Evolutionary conservation across 2,888 invertebrate genomes (phyloP).

Genomic region (Cataglyphis albicans): DNA sequence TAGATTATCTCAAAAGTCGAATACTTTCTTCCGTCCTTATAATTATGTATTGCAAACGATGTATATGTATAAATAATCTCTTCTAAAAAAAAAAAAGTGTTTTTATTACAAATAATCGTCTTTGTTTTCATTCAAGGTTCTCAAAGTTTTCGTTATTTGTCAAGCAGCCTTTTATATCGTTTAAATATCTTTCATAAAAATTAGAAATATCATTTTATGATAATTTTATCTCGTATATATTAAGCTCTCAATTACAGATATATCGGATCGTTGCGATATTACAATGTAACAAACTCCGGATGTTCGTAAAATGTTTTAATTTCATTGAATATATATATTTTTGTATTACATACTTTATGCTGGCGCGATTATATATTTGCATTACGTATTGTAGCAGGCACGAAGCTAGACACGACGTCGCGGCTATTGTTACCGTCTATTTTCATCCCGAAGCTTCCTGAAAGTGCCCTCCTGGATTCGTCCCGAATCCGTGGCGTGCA

Average conservation of each 20-base stretch:
- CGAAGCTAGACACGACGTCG: slow-evolving; percentile 50
- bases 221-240: neutral
- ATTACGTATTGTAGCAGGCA: slow-evolving; percentile 13
- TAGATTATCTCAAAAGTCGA: slow-evolving; percentile 18
- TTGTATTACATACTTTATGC: slow-evolving; percentile 2
- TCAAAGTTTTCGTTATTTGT: neutral
- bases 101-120: neutral
- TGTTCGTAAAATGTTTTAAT: neutral
- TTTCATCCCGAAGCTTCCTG: slow-evolving; percentile 71
- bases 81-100: neutral
- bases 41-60: neutral
- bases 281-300: neutral
- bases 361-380: slow-evolving; percentile 26
- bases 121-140: neutral
- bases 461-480: slow-evolving; percentile 73
- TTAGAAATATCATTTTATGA: neutral
- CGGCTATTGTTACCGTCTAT: slow-evolving; percentile 67
- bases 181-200: neutral
- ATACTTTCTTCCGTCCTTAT: slow-evolving; percentile 9
- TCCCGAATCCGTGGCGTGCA: slow-evolving; percentile 81
- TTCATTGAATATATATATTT: slow-evolving; percentile 1
- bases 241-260: neutral
- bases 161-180: neutral
- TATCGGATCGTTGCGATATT: neutral
- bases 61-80: neutral